These are phyloP conservation scores for Euwallacea similis DNA, from an alignment of 1,140 invertebrate species.

Conservation along the genomic window DNA sequence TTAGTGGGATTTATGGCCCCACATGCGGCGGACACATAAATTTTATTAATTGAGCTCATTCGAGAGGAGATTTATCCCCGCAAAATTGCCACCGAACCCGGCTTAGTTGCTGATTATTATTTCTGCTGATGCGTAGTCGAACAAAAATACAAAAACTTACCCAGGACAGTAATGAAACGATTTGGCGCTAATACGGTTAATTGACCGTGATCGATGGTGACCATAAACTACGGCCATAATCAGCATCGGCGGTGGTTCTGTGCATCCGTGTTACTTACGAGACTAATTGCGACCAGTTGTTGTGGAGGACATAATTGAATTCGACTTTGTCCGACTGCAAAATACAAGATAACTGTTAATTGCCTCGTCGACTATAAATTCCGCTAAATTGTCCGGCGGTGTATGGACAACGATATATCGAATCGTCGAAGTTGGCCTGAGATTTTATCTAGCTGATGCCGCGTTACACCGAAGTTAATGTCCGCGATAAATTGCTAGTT, in stretches of 20 bases:
- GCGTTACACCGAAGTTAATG: conserved; percentile 29
- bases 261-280: conserved; percentile 31
- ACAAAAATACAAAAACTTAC: not conserved
- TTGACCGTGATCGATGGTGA: conserved; percentile 30
- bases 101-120: too few relatives aligned
- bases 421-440: conserved; percentile 16
- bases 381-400: conserved; percentile 28
- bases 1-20: conserved; percentile 15
- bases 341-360: conserved; percentile 39
- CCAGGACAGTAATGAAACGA: not conserved
- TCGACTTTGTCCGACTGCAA: conserved; percentile 35
- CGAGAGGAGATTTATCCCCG: conserved; percentile 8
- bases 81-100: not conserved
- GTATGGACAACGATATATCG: conserved; percentile 25
- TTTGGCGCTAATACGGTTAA: conserved; percentile 25
- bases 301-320: conserved; percentile 33
- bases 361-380: conserved; percentile 36
- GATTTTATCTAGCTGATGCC: conserved; percentile 27
- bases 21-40: conserved; percentile 15
- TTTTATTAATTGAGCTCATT: conserved; percentile 20
- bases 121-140: not conserved
- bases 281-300: conserved; percentile 37
- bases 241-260: conserved; percentile 13
- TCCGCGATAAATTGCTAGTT: conserved; percentile 18
- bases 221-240: conserved; percentile 26